A percentile compares a stretch with the other conserved stretches of the same genome.
Evolutionary conservation across 1,140 invertebrate species (phyloP).

Genomic region (Eurosta solidaginis): DNA sequence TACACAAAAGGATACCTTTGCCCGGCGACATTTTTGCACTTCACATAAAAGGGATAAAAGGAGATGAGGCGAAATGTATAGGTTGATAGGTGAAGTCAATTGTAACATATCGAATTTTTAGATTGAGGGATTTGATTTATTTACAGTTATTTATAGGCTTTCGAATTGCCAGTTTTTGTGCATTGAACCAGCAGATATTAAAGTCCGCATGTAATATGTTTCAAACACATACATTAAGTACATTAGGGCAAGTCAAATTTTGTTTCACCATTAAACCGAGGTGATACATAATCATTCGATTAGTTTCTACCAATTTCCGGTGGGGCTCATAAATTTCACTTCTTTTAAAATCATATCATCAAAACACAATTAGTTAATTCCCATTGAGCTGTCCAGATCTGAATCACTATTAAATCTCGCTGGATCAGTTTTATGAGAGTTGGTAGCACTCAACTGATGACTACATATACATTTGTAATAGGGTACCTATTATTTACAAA

Average conservation of each 20-base stretch:
- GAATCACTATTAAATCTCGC: no score
- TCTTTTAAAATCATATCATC: no score
- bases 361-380: no score
- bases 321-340: no score
- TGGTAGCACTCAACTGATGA: no score
- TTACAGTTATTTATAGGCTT: slow-evolving; percentile 36
- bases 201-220: not conserved
- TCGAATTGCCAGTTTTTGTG: slow-evolving; percentile 32
- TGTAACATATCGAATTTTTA: slow-evolving; percentile 36
- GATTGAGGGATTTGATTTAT: slow-evolving; percentile 37
- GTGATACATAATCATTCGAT: no score
- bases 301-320: no score
- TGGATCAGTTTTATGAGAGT: no score
- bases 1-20: slow-evolving; percentile 34
- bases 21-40: slow-evolving; percentile 18
- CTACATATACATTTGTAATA: no score
- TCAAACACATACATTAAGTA: not conserved
- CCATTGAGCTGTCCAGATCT: no score
- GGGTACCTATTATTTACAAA: no score
- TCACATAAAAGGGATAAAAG: slow-evolving; percentile 33
- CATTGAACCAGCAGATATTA: slow-evolving; percentile 18
- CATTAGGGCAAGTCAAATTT: not conserved
- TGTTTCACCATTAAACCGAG: no score
- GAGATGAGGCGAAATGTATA: slow-evolving; percentile 25
- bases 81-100: slow-evolving; percentile 36